phyloP scores from a whole-genome alignment of 2,113 vertebrate species.

The Okapia johnstoni region DNA sequence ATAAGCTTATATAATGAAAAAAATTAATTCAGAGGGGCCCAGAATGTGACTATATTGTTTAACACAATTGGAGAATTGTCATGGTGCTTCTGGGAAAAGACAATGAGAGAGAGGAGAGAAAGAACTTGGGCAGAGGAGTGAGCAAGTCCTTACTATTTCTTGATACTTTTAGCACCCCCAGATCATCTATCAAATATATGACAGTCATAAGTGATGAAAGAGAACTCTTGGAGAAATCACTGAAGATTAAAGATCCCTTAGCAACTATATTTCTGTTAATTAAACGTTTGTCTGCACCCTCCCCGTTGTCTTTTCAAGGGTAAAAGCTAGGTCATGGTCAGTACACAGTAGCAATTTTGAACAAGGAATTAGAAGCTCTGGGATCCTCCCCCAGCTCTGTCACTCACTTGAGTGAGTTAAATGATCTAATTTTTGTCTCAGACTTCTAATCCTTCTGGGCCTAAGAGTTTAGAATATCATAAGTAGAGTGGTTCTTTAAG shows the following conservation, averaged over 20 bases:
- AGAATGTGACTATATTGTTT: background rate
- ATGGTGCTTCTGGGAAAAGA: background rate
- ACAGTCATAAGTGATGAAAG: background rate
- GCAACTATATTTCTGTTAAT: background rate
- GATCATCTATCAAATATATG: background rate
- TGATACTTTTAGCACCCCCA: background rate
- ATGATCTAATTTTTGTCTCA: background rate
- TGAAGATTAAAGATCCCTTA: background rate
- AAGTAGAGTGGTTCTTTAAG: background rate
- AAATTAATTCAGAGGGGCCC: background rate
- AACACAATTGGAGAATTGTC: background rate
- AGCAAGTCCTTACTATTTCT: background rate
- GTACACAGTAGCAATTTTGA: background rate
- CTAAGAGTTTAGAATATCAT: background rate
- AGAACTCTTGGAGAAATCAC: background rate
- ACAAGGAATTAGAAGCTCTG: background rate
- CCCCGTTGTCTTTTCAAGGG: background rate
- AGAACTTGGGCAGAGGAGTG: rapidly evolving
- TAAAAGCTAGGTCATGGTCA: background rate
- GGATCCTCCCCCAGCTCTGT: background rate
- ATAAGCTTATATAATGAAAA: background rate
- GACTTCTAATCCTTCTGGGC: background rate
- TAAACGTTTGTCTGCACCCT: background rate
- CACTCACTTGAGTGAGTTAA: background rate
- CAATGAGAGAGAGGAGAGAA: background rate